A percentile compares a stretch with the other conserved stretches of the same genome.
Conservation (phyloP, 2,113 vertebrate genomes). For the Hystrix cristata region DNA sequence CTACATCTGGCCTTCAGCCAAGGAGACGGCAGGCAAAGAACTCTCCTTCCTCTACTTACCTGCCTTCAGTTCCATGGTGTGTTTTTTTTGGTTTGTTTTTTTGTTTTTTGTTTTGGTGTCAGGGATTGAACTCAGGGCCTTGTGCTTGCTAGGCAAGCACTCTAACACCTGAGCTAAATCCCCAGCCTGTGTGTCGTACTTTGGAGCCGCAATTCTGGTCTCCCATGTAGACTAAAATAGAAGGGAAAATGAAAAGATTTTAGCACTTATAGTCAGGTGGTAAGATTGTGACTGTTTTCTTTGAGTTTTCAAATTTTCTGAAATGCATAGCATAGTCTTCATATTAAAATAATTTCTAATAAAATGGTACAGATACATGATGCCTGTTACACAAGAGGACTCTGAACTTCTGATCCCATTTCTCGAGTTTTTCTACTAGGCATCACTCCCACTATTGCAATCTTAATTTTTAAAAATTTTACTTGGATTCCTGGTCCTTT, state of each 20-base stretch:
- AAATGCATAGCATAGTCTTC: constrained; percentile 13
- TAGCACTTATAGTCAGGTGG: not conserved
- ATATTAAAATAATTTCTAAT: not conserved
- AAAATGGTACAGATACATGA: not conserved
- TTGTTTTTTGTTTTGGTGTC: too few relatives aligned
- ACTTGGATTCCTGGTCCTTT: not conserved
- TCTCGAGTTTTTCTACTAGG: not conserved
- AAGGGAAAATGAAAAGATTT: not conserved
- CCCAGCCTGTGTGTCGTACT: too few relatives aligned
- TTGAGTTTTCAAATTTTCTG: not conserved
- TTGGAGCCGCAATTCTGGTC: not conserved
- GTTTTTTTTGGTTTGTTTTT: too few relatives aligned
- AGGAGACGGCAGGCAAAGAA: not conserved
- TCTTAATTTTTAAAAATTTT: not conserved
- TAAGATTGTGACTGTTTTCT: not conserved
- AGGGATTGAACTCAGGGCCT: too few relatives aligned
- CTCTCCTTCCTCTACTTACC: not conserved
- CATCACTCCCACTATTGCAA: not conserved
- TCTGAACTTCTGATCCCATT: not conserved
- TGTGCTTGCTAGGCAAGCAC: too few relatives aligned
- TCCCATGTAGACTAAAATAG: not conserved
- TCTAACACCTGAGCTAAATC: too few relatives aligned
- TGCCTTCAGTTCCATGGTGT: not conserved
- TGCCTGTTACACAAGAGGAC: not conserved
- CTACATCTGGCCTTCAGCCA: not conserved